A percentile compares a stretch with the other conserved stretches of the same genome.
Conservation (phyloP, 1,140 invertebrate genomes). For the Arion vulgaris region DNA sequence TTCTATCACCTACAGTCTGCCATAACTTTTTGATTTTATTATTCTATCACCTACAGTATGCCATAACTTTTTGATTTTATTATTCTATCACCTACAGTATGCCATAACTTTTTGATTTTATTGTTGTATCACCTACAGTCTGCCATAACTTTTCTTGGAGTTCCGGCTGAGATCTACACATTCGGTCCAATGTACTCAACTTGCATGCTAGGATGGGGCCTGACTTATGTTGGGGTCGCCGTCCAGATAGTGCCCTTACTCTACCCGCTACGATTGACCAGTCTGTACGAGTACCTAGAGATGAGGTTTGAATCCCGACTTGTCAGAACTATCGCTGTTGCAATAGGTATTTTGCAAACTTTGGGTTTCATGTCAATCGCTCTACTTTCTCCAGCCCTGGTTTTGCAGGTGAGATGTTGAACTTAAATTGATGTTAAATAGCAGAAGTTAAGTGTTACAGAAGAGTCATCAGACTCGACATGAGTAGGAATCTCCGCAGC, state of each 20-base stretch:
- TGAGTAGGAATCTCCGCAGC: too few species aligned
- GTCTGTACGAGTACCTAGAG: slow-evolving; percentile 81
- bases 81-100: too few species aligned
- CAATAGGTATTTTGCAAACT: slow-evolving; percentile 60
- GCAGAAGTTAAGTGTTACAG: too few species aligned
- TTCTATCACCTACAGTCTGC: too few species aligned
- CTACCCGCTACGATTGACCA: slow-evolving; percentile 64
- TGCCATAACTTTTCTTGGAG: slow-evolving; percentile 72
- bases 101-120: too few species aligned
- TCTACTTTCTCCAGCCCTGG: slow-evolving; percentile 91
- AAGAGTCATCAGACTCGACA: too few species aligned
- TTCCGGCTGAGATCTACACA: slow-evolving; percentile 64
- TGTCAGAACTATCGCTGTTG: slow-evolving; percentile 46
- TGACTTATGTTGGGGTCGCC: slow-evolving; percentile 53
- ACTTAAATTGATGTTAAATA: too few species aligned
- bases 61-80: too few species aligned
- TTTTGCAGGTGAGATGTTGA: slow-evolving; percentile 88
- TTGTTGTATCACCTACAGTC: too few species aligned
- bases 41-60: too few species aligned
- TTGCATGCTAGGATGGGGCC: slow-evolving; percentile 45
- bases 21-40: too few species aligned
- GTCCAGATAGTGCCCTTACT: slow-evolving; percentile 64
- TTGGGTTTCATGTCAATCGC: slow-evolving; percentile 92
- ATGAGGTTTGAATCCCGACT: slow-evolving; percentile 68
- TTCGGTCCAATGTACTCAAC: slow-evolving; percentile 50